Evolutionary conservation across 2,797 vertebrate genomes (phyloP), one percentile per base, ranked within the genome.

Genomic region (Poecilia gillii): DNA sequence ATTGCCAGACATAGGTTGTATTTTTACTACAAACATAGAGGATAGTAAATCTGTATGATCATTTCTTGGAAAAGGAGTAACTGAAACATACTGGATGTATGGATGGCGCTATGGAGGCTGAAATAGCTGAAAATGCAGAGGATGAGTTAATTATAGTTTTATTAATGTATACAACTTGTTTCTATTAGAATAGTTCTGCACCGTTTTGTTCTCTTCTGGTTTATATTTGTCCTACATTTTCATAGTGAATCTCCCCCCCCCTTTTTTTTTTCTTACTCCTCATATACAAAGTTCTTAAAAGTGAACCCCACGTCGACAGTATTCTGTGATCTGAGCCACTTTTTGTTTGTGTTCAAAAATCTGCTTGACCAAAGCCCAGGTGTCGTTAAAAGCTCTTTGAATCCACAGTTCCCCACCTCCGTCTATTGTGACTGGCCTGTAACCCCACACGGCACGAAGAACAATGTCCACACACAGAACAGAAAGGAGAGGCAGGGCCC

Each of bases 401-500:
- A 92, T 88, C 78, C 55, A 72, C 86, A 55, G 87, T 64, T 66
- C 77, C 86, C 83, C 80, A 80, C 76, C 72, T 77, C 23, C 13
- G 53, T 36, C 87, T 74, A 85, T 89, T 92, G 91, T 90, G 85
- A 75, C 78, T 75, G 59, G 81, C 80, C 91, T 82, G 79, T 90
- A 88, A 91, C 93, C 93, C 90, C 89, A 86, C 59, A 86, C 57
- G 76, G 80, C 77, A 93, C 88, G 86, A 93, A 94, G 91, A 88
- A 92, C 91, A 87, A 84, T 75, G 85, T 84, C 90, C 91, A 85
- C 81, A 80, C 81, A 78, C 55, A 57, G 78, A 91, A 51, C 84
- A 91, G 84, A 85, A 71, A 76, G 86, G 84, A 90, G 90, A 91
- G 92, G 86, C 87, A 92, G 90, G 87, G 85, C 87, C 87, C 73